These are phyloP conservation scores for Platalea minor DNA, from an alignment of 2,797 vertebrate species.

Conservation along the genomic window DNA sequence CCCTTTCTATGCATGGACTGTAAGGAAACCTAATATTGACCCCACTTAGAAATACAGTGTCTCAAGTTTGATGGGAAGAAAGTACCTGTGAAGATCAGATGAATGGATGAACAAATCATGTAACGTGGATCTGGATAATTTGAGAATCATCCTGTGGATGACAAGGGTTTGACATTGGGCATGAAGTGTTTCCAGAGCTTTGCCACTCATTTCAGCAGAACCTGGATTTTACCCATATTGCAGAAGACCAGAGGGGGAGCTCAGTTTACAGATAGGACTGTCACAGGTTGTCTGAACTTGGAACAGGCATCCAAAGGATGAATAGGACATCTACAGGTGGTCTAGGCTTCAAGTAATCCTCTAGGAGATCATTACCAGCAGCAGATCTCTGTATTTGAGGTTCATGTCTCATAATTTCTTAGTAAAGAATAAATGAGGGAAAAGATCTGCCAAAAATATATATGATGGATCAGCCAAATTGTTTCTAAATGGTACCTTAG, in stretches of 20 bases:
- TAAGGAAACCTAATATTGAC: background rate
- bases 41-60: background rate
- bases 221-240: background rate
- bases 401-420: slow-evolving; percentile 48
- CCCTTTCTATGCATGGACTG: background rate
- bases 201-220: background rate
- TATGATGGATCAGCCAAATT: slow-evolving; percentile 62
- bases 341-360: slow-evolving; percentile 7
- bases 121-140: background rate
- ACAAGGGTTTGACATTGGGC: background rate
- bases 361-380: background rate
- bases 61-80: background rate
- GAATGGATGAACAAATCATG: background rate
- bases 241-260: background rate
- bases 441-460: slow-evolving; percentile 48
- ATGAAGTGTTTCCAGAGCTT: background rate
- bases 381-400: background rate
- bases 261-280: background rate
- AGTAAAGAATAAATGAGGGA: slow-evolving; percentile 5
- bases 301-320: background rate
- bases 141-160: background rate
- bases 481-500: slow-evolving; percentile 66
- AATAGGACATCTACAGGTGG: background rate
- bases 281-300: background rate
- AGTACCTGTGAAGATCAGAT: background rate